These are phyloP conservation scores for Urocyon cinereoargenteus DNA, from an alignment of 2,797 vertebrate species.

Conservation along the genomic window DNA sequence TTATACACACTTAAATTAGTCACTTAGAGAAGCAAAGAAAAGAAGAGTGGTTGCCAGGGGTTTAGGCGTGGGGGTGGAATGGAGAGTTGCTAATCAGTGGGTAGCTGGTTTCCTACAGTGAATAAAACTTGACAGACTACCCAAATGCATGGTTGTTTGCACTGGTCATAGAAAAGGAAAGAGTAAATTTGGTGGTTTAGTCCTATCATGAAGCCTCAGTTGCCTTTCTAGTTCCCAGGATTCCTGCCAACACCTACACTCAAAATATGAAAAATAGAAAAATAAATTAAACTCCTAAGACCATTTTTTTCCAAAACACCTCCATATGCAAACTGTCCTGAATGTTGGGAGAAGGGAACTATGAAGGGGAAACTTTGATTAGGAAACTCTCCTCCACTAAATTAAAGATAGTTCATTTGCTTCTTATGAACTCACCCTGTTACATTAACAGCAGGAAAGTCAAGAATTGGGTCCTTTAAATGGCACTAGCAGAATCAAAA, in stretches of 20 bases:
- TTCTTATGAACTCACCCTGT: slow-evolving; percentile 27
- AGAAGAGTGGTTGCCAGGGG: neutral
- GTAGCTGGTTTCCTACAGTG: neutral
- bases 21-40: slow-evolving; percentile 35
- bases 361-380: neutral
- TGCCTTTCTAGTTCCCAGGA: slow-evolving; percentile 28
- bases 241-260: neutral
- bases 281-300: neutral
- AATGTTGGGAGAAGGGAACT: slow-evolving; percentile 29
- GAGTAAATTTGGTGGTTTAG: slow-evolving; percentile 38
- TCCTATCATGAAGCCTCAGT: neutral
- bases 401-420: slow-evolving; percentile 50
- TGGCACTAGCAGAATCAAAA: slow-evolving; percentile 39
- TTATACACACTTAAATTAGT: slow-evolving; percentile 46
- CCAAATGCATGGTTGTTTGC: neutral
- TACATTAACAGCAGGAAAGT: neutral
- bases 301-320: slow-evolving; percentile 45
- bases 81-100: neutral
- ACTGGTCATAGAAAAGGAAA: slow-evolving; percentile 20
- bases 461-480: slow-evolving; percentile 44
- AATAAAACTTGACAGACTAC: slow-evolving; percentile 29
- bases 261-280: slow-evolving; percentile 1
- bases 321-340: neutral
- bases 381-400: neutral
- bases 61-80: neutral